A percentile compares a stretch with the other conserved stretches of the same genome.
Conservation (phyloP, 2,888 invertebrate genomes). For the Lasioglossum figueresi region DNA sequence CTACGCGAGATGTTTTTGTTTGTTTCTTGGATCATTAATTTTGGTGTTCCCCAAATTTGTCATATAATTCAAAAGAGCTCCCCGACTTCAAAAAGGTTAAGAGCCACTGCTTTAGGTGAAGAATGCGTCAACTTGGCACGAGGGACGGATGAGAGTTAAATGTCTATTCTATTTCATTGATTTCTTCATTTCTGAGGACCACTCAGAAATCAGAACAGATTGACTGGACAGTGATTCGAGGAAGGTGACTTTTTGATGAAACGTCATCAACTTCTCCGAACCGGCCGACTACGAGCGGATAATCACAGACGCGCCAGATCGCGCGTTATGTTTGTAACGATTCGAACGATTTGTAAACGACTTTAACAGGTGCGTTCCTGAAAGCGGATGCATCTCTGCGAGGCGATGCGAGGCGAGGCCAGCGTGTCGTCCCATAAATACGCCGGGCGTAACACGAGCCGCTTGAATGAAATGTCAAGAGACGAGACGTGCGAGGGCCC, state of each 20-base stretch:
- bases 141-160: background rate
- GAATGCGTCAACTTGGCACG: background rate
- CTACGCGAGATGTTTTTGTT: too few species aligned
- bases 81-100: too few species aligned
- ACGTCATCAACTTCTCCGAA: background rate
- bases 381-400: background rate
- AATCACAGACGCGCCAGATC: background rate
- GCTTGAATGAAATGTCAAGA: conserved; percentile 35
- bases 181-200: background rate
- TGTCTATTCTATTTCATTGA: background rate
- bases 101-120: background rate
- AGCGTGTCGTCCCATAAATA: conserved; percentile 22
- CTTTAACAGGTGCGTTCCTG: conserved; percentile 42
- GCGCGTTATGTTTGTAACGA: conserved; percentile 8
- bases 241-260: background rate
- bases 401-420: background rate
- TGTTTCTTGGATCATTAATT: too few species aligned
- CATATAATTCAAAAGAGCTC: too few species aligned
- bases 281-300: background rate
- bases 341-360: conserved; percentile 25
- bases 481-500: background rate
- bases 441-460: conserved; percentile 28
- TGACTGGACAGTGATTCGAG: background rate
- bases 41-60: too few species aligned
- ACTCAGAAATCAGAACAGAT: background rate